phyloP scores from a whole-genome alignment of 1,140 invertebrate species.

The Caenorhabditis briggsae region DNA sequence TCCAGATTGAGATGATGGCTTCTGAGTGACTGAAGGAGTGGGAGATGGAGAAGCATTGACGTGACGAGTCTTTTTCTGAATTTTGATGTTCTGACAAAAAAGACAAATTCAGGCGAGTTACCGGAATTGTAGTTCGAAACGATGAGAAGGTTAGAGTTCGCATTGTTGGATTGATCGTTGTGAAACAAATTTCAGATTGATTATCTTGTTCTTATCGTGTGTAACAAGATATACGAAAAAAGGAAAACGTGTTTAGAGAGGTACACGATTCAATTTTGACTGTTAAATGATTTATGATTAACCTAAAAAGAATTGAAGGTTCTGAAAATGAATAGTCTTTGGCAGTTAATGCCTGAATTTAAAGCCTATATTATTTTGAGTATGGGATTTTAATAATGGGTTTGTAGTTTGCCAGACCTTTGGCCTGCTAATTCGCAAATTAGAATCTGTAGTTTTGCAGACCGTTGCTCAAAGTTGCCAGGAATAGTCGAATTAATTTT shows the following conservation, averaged over 20 bases:
- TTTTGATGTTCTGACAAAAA: background rate
- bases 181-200: background rate
- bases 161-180: background rate
- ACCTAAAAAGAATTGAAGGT: too few relatives aligned
- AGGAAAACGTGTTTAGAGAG: background rate
- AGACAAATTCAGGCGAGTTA: background rate
- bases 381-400: too few relatives aligned
- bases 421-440: too few relatives aligned
- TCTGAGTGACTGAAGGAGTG: background rate
- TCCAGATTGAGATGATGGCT: slow-evolving; percentile 17
- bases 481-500: too few relatives aligned
- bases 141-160: slow-evolving; percentile 23
- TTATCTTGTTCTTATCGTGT: background rate
- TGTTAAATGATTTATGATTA: too few relatives aligned
- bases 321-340: too few relatives aligned
- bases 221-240: background rate
- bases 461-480: too few relatives aligned
- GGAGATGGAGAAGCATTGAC: background rate
- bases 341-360: too few relatives aligned
- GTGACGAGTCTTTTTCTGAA: slow-evolving; percentile 38
- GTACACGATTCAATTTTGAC: background rate
- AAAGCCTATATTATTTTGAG: too few relatives aligned
- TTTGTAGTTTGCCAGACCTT: too few relatives aligned
- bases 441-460: too few relatives aligned
- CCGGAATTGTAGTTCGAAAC: slow-evolving; percentile 24